Evolutionary conservation across 2,113 vertebrate genomes (phyloP), one percentile per base, ranked within the genome.

Genomic region (Cavia porcellus): DNA sequence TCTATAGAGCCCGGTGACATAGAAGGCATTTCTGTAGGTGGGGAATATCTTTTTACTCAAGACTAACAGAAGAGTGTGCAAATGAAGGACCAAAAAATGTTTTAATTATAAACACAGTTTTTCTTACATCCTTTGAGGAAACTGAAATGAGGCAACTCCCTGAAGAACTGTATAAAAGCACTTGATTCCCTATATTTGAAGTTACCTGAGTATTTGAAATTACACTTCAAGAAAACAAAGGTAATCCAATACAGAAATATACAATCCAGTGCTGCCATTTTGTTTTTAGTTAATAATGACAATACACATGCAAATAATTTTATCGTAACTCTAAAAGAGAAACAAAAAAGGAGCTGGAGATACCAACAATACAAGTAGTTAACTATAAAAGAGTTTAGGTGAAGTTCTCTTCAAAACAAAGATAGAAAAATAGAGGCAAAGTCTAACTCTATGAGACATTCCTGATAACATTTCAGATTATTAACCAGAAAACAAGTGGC

Each of bases 121-220:
- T 52, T 13, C 75, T 96, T 52, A 17, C 47, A 96, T 38, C 81
- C 62, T 81, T 25, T 68, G 94, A 94, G 86, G 87, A 98, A 97
- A 98, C 45, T 79, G 22, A 57, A 97, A 80, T 95, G 80, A 70
- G 94, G 35, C 90, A 97, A 91, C 74, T 98, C 86, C 83, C 80
- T 98, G 94, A 96, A 98, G 89, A 98, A 97, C 97, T 98, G 98
- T 98, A 98, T 98, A 98, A 98, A 98, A 98, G 97, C 98, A 98
- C 97, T 98, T 98, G 97, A 98, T 97, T 98, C 97, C 77, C 87
- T 98, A 96, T 98, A 97, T 95, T 97, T 98, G 98, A 97, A 98
- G 96, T 98, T 98, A 98, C 98, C 98, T 98, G 98, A 98, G 98
- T 97, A 98, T 98, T 95, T 97, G 93, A 98, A 98, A 97, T 98